Base-by-base conservation (phyloP, 2,888 invertebrate species). In the Lottia gigantea region DNA sequence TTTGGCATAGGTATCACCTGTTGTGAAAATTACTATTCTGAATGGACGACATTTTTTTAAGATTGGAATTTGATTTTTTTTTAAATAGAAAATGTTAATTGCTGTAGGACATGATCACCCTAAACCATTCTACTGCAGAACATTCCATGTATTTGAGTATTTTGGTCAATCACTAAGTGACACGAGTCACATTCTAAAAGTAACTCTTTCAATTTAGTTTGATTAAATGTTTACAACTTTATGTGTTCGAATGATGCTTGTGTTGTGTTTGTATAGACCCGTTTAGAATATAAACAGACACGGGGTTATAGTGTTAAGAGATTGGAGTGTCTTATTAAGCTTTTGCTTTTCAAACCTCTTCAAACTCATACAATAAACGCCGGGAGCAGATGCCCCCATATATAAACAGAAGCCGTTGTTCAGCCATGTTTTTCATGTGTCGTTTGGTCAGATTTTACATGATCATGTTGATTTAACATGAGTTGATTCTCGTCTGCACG, bases 331-430 rank as follows among this genome's bases (percentile, higher is more conserved):
- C 19, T 23, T 55, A 23, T 19, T 23, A 55, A 14, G 23, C 19
- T 23, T 23, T 23, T 23, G 55, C 23, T 23, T 23, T 55, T 55
- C 55, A 23, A 23, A 8, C 55, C 23, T 23, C 55, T 55, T 55
- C 55, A 55, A 55, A 23, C 19, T 23, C 23, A 23, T 23, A 55
- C 55, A 55, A 55, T 55, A 55, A 55, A 19, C 23, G 55, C 55
- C 55, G 55, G 55, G 55, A 55, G 55, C 55, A 55, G 19, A 55
- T 19, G 55, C 55, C 55, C 55, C 55, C 55, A 55, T 55, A 55
- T 55, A 55, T 55, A 55, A 55, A 55, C 55, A 55, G 23, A 19
- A 55, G 19, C 19, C 23, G 40, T 40, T 40, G 40, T 40, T 40
- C 40, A 40, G 40, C 40, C 40, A 40, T 40, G 40, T 40, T 40